These are phyloP conservation scores for Lathronympha strigana DNA, from an alignment of 2,888 invertebrate species.

Conservation along the genomic window DNA sequence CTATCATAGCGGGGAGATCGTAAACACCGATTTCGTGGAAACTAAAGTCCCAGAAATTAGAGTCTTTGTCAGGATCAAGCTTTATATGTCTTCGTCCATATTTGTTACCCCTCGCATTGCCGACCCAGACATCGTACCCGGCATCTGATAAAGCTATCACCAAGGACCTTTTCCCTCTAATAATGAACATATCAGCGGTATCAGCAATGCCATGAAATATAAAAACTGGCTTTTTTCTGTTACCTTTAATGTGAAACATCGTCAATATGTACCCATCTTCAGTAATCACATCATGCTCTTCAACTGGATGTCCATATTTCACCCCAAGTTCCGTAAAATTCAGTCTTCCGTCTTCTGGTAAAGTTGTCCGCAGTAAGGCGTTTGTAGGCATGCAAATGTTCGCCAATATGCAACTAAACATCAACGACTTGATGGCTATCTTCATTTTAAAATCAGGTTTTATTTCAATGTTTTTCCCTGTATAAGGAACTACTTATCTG, in stretches of 20 bases:
- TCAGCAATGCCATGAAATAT: slow-evolving; percentile 54
- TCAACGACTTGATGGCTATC: background rate
- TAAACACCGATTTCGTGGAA: slow-evolving; percentile 42
- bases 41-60: slow-evolving; percentile 42
- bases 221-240: slow-evolving; percentile 47
- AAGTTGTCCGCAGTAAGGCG: slow-evolving; percentile 4
- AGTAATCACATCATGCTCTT: slow-evolving; percentile 50
- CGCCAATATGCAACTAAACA: background rate
- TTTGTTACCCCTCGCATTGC: slow-evolving; percentile 37
- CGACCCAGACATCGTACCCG: slow-evolving; percentile 50
- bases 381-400: background rate
- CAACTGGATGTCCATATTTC: slow-evolving; percentile 46
- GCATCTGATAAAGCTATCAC: slow-evolving; percentile 47
- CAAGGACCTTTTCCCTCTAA: slow-evolving; percentile 53
- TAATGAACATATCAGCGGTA: slow-evolving; percentile 51
- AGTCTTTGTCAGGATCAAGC: slow-evolving; percentile 37
- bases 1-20: slow-evolving; percentile 42
- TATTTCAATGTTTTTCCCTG: background rate
- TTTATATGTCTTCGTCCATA: slow-evolving; percentile 23
- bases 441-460: slow-evolving; percentile 12
- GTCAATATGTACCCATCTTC: slow-evolving; percentile 57
- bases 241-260: slow-evolving; percentile 50
- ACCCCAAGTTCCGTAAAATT: slow-evolving; percentile 47
- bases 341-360: slow-evolving; percentile 37
- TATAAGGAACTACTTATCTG: background rate